Conservation (phyloP, 2,888 invertebrate genomes). For the Zygothrica quintamaculata region DNA sequence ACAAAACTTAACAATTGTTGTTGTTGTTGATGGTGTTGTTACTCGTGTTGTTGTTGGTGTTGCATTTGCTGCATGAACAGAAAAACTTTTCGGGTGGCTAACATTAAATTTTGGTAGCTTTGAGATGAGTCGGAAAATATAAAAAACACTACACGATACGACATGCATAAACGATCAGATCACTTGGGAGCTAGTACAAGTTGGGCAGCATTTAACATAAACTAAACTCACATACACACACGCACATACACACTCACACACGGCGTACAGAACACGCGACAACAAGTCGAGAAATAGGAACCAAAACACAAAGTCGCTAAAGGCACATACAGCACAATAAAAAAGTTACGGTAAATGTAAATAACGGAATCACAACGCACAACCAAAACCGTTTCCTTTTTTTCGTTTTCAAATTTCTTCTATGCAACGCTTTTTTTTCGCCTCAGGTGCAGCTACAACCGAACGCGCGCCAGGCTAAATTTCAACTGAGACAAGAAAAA, state of each 20-base stretch:
- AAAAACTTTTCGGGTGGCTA: conserved; percentile 41
- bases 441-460: conserved; percentile 48
- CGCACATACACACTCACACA: background rate
- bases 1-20: conserved; percentile 38
- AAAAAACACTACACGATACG: conserved; percentile 16
- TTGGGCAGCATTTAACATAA: too few relatives aligned
- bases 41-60: conserved; percentile 15
- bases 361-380: conserved; percentile 7
- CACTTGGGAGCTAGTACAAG: conserved; percentile 42
- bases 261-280: background rate
- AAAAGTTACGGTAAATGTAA: conserved; percentile 17
- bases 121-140: conserved; percentile 4
- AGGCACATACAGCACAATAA: conserved; percentile 4
- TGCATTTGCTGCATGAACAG: conserved; percentile 54
- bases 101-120: conserved; percentile 26
- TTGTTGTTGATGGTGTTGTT: conserved; percentile 23
- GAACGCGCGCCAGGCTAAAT: conserved; percentile 68
- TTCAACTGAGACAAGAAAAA: conserved; percentile 62
- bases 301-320: background rate
- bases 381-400: conserved; percentile 1
- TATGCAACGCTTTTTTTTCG: conserved; percentile 22
- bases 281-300: background rate
- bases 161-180: conserved; percentile 65
- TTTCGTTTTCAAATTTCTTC: conserved; percentile 12
- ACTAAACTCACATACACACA: too few relatives aligned